These are phyloP conservation scores for Meriones psammophilus DNA, from an alignment of 2,797 vertebrate genomes.

Conservation along the genomic window DNA sequence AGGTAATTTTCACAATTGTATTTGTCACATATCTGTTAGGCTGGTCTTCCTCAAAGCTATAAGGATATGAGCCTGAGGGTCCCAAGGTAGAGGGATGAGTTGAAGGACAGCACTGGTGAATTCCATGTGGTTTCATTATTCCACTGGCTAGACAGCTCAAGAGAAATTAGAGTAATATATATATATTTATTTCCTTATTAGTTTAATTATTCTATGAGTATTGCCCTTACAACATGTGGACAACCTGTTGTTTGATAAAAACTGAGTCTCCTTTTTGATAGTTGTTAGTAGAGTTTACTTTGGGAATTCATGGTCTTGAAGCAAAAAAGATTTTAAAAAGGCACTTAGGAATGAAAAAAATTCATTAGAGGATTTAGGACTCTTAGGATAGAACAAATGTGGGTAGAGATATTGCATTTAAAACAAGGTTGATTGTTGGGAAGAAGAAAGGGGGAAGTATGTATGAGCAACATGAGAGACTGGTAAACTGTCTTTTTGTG, in stretches of 20 bases:
- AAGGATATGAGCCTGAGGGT: background rate
- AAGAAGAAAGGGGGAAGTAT: background rate
- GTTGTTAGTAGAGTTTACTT: conserved; percentile 33
- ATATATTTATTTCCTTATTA: conserved; percentile 10
- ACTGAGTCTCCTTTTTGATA: background rate
- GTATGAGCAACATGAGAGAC: background rate
- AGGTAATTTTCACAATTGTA: background rate
- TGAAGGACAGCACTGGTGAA: background rate
- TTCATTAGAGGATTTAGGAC: background rate
- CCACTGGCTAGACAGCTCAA: background rate
- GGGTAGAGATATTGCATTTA: background rate
- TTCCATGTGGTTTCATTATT: background rate
- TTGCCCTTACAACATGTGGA: background rate
- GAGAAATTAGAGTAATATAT: background rate
- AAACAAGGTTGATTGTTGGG: background rate
- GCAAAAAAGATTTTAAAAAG: conserved; percentile 17
- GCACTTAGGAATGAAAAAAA: background rate
- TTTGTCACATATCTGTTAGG: background rate
- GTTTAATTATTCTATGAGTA: background rate
- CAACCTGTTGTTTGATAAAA: background rate
- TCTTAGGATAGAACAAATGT: background rate
- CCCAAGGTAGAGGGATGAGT: background rate
- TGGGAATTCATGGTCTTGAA: conserved; percentile 30
- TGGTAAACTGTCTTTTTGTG: background rate
- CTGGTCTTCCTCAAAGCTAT: background rate